phyloP scores from a whole-genome alignment of 2,113 vertebrate species.

The Ochotona curzoniae region DNA sequence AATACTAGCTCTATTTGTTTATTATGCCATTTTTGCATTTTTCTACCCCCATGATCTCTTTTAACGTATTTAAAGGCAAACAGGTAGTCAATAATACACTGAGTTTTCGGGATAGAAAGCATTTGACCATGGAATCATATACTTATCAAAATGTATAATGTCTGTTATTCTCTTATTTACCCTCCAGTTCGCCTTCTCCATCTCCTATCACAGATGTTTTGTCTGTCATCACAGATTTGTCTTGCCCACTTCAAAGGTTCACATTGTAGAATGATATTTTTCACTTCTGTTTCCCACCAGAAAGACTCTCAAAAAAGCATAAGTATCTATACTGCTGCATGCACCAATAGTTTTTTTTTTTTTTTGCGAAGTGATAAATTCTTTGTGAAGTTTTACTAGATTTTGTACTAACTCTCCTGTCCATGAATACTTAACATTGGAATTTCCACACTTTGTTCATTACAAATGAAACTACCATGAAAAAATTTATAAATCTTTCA shows the following conservation, averaged over 20 bases:
- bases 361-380: neutral
- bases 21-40: neutral
- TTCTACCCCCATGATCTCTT: neutral
- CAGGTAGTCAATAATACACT: too few relatives aligned
- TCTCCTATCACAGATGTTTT: neutral
- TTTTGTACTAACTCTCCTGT: neutral
- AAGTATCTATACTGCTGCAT: neutral
- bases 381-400: neutral
- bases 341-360: neutral
- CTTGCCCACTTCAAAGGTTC: neutral
- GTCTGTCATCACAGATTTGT: neutral
- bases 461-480: neutral
- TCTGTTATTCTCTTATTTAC: neutral
- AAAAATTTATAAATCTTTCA: neutral
- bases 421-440: neutral
- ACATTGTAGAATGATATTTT: neutral
- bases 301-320: neutral
- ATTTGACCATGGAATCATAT: neutral
- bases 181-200: neutral
- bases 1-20: neutral
- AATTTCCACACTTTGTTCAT: neutral
- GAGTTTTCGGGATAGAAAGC: neutral
- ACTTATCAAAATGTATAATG: neutral
- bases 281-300: neutral
- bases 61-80: too few relatives aligned